Percentiles rank a stretch among this genome's conserved stretches.
These are phyloP conservation scores for Chamaetylas fuelleborni DNA, from an alignment of 2,113 vertebrate species.

Conservation along the genomic window DNA sequence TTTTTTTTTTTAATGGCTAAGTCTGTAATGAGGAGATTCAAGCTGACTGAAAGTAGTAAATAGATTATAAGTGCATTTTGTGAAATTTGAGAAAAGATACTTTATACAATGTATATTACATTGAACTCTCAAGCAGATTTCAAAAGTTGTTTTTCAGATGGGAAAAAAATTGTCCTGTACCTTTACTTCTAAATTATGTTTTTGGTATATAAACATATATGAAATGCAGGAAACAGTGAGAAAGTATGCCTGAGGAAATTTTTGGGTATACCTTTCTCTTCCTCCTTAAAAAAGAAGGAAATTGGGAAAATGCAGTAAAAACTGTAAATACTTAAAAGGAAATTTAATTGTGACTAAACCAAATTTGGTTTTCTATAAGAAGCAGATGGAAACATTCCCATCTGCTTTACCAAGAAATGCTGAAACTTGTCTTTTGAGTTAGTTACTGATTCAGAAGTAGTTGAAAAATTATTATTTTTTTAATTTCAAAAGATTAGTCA, in stretches of 20 bases:
- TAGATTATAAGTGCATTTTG: not conserved
- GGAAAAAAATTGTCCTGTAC: not conserved
- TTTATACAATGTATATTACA: not conserved
- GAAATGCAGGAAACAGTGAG: not conserved
- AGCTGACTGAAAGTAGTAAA: not conserved
- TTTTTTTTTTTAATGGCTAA: not conserved
- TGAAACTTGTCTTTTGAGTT: not conserved
- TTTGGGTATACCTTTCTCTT: not conserved
- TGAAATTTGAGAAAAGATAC: not conserved
- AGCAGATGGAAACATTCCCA: not conserved
- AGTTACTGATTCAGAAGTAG: not conserved
- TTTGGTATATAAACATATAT: not conserved
- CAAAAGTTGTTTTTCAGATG: not conserved
- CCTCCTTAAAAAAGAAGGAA: not conserved
- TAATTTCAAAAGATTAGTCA: not conserved
- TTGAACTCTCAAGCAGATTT: not conserved
- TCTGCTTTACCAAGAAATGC: not conserved
- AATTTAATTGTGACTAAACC: not conserved
- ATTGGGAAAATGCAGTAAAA: not conserved
- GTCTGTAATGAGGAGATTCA: not conserved
- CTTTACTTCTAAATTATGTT: not conserved
- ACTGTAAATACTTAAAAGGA: not conserved
- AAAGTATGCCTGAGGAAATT: not conserved
- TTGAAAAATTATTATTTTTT: not conserved
- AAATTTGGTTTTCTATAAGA: not conserved